Evolutionary conservation across 2,888 invertebrate species (phyloP), one percentile per base, ranked within the genome.

Genomic region (Orchestes rusci): DNA sequence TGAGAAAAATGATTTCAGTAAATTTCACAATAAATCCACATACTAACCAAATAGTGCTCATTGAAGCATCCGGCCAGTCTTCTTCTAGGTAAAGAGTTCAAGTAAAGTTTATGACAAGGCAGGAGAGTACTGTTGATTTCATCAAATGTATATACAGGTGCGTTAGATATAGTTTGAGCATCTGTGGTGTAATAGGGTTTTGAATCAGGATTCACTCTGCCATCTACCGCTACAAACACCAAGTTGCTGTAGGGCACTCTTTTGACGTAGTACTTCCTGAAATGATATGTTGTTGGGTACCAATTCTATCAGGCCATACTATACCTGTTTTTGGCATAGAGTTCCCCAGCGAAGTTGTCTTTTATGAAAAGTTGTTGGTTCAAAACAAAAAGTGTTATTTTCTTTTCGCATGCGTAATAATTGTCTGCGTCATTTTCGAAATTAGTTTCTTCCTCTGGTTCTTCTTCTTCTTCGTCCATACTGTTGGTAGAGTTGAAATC

Each of bases 241-340:
- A 91, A 70, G 70, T 91, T 91, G 16, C 87, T 87, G 58, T 82
- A 76, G 1, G 80, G 78, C 27, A 91, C 79, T 59, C 79, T 75
- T 53, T 84, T 77, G 1, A 85, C 77, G 66, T 79, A 81, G 63
- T 82, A 87, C 2, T 77, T 76, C 41, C 78, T 72, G 53, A 50
- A 66, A 62, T 41, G 20, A 45, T n/a, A n/a, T n/a, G n/a, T n/a
- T n/a, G n/a, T n/a, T n/a, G n/a, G n/a, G n/a, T n/a, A n/a, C n/a
- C n/a, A n/a, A n/a, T n/a, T n/a, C n/a, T n/a, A n/a, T n/a, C n/a
- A n/a, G n/a, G n/a, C n/a, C n/a, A n/a, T n/a, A n/a, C n/a, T n/a
- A 19, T 36, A 45, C 45, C 45, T 29, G 13, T 43, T 40, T 16
- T 13, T 4, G 4, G 50, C 36, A 1, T 27, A 29, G 15, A 50